Conservation (phyloP, 2,888 invertebrate genomes). For the Athrips mouffetella region DNA sequence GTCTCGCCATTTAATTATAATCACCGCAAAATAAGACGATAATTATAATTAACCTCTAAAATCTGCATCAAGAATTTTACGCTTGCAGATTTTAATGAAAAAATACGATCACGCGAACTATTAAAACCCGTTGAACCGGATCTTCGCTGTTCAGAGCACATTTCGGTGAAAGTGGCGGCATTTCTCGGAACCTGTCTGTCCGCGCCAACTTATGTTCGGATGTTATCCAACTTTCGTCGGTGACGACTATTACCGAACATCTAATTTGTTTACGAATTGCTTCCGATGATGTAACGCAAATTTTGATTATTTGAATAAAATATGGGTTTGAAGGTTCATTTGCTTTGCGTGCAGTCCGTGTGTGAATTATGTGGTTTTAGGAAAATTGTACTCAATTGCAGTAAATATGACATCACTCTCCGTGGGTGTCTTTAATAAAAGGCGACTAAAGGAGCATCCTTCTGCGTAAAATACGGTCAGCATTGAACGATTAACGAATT, state of each 20-base stretch:
- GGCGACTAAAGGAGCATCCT: too few species aligned
- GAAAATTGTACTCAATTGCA: too few species aligned
- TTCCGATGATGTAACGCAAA: conserved; percentile 3
- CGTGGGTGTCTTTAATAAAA: too few species aligned
- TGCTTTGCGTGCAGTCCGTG: too few species aligned
- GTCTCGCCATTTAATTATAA: too few species aligned
- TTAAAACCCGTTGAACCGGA: conserved; percentile 48
- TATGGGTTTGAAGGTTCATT: background rate
- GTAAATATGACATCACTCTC: too few species aligned
- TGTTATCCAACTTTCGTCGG: conserved; percentile 63
- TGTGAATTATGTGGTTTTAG: too few species aligned
- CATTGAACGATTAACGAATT: too few species aligned
- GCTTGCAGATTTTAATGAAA: background rate
- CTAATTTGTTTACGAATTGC: conserved; percentile 43
- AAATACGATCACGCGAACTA: background rate
- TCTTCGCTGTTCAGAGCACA: conserved; percentile 43
- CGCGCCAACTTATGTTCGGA: conserved; percentile 42
- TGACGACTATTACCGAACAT: conserved; percentile 54
- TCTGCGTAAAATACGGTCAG: too few species aligned
- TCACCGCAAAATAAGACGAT: too few species aligned
- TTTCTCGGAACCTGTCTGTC: conserved; percentile 58
- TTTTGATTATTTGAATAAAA: conserved; percentile 20
- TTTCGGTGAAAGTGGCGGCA: conserved; percentile 65
- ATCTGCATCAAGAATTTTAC: conserved; percentile 28
- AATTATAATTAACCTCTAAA: background rate